phyloP scores from a whole-genome alignment of 1,140 invertebrate species.

The Cydia strobilella region DNA sequence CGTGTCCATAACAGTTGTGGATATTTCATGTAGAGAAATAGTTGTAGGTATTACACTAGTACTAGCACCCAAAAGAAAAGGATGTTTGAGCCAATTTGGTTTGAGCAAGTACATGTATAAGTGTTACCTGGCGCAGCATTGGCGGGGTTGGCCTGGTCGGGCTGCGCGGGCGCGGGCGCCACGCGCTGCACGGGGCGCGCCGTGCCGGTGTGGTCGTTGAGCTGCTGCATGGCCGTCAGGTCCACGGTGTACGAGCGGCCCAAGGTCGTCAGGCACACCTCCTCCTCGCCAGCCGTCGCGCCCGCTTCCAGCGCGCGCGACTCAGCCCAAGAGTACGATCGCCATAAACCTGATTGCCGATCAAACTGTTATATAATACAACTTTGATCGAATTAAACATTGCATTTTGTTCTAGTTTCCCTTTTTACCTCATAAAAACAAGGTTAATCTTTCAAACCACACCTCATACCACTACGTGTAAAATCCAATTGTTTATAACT shows the following conservation, averaged over 20 bases:
- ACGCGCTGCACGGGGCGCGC: conserved; percentile 92
- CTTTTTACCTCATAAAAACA: no score
- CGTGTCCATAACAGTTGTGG: no score
- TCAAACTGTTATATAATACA: background rate
- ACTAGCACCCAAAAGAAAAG: no score
- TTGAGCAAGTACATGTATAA: no score
- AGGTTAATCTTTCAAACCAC: no score
- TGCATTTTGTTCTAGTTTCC: background rate
- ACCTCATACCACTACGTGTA: no score
- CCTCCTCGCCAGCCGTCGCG: conserved; percentile 95
- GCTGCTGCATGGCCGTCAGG: conserved; percentile 98
- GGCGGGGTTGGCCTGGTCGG: conserved; percentile 43
- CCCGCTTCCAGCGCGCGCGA: conserved; percentile 89
- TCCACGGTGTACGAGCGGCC: conserved; percentile 97
- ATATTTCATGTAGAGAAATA: no score
- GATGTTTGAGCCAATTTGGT: no score
- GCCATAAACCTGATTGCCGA: conserved; percentile 79
- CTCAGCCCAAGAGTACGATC: conserved; percentile 84
- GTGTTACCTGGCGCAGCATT: conserved; percentile 44
- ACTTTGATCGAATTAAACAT: background rate
- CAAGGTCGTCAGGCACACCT: conserved; percentile 94
- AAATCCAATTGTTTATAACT: no score
- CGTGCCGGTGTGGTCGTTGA: conserved; percentile 98
- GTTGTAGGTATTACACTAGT: no score
- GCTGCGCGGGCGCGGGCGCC: conserved; percentile 53